Evolutionary conservation across 2,888 invertebrate genomes (phyloP), one percentile per base, ranked within the genome.

Genomic region (Cheilosia grossa): DNA sequence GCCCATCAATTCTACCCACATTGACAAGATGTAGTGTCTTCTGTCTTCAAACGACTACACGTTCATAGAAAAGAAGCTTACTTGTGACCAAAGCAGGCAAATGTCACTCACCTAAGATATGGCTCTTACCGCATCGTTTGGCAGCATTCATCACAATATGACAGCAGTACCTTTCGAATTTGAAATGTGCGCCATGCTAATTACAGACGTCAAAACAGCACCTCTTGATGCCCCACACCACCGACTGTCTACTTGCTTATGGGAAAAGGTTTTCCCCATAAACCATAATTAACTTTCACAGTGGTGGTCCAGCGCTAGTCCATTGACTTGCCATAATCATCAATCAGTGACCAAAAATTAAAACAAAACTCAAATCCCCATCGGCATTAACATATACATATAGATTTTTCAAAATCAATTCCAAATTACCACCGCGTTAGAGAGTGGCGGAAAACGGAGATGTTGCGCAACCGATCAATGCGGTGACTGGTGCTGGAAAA

Each of bases 291-390:
- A 66, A 67, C 74, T 64, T 42, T 64, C 77, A 51, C 77, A 59
- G 53, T 40, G 53, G 63, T 66, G 19, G 77, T 59, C 51, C 47
- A 13, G 40, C 21, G 42, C 27, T 37, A 59, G 47, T 61, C 49
- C 64, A 58, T 63, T 59, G 51, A 58, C 37, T 58, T 33, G 21
- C 59, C 82, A 21, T 21, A 72, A 72, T 82, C 78, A 78, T 78
- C 78, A 78, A 78, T 82, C 82, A 78, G 37, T 49, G 66, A 54
- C 24, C 40, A 42, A 72, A 72, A 51, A 51, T 72, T 61, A 72
- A 82, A 78, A 54, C 37, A 42, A 75, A 75, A 82, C 58, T 53
- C 51, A 27, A 70, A 61, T 54, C 80, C 61, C 80, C 69, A 69
- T 47, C 21, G 44, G 17, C 59, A 33, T 47, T 17, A 7, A 37